A percentile compares a stretch with the other conserved stretches of the same genome.
phyloP scores from a whole-genome alignment of 2,888 invertebrate genomes.

The Rhingia campestris region DNA sequence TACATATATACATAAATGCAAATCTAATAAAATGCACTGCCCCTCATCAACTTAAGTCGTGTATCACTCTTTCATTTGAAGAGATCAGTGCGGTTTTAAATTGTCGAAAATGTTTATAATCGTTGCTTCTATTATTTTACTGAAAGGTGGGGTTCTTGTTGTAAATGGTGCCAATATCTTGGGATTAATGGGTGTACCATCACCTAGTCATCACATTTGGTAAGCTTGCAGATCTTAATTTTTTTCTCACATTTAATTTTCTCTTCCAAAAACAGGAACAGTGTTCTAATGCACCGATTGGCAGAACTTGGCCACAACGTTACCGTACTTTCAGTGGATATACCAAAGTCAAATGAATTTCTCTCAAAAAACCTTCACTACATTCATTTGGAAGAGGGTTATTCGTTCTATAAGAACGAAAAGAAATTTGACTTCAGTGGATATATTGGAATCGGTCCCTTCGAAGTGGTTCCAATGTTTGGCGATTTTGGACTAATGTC shows the following conservation, averaged over 20 bases:
- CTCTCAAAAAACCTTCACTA: conserved; percentile 75
- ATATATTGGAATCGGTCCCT: conserved; percentile 46
- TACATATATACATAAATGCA: too few species aligned
- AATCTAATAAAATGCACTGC: background rate
- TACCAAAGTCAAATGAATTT: conserved; percentile 66
- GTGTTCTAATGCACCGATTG: conserved; percentile 74
- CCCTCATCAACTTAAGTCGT: background rate
- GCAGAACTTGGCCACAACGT: conserved; percentile 76
- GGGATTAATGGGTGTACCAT: conserved; percentile 75
- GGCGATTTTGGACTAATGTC: conserved; percentile 68
- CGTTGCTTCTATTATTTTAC: background rate
- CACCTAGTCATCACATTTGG: conserved; percentile 77
- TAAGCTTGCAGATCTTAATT: background rate
- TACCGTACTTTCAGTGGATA: conserved; percentile 76
- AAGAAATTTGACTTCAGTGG: conserved; percentile 38
- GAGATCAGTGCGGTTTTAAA: background rate
- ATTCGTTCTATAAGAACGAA: conserved; percentile 51
- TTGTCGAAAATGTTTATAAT: background rate
- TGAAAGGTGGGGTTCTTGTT: background rate
- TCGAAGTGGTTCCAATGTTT: conserved; percentile 49
- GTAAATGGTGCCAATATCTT: conserved; percentile 74
- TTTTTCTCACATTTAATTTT: background rate
- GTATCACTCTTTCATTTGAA: background rate
- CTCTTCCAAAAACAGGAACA: conserved; percentile 72
- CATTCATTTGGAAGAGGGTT: conserved; percentile 77